A percentile compares a stretch with the other conserved stretches of the same genome.
phyloP scores from a whole-genome alignment of 2,888 invertebrate species.

The Perizoma flavofasciatum region DNA sequence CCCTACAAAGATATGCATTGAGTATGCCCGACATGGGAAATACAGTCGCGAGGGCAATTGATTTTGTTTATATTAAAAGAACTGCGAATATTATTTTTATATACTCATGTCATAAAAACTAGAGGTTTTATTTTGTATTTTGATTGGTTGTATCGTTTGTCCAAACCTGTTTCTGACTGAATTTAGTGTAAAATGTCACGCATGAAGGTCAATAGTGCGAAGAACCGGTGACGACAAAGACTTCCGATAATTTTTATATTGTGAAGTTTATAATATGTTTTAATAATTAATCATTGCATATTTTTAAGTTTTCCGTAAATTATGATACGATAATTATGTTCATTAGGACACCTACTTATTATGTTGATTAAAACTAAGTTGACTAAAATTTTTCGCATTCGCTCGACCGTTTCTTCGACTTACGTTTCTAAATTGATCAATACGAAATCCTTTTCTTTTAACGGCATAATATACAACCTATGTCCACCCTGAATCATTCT shows the following conservation, averaged over 20 bases:
- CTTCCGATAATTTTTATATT: conserved; percentile 49
- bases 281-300: background rate
- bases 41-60: no score
- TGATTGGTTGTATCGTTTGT: conserved; percentile 43
- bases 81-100: conserved; percentile 15
- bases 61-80: background rate
- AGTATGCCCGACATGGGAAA: no score
- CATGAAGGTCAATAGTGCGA: conserved; percentile 63
- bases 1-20: no score
- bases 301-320: background rate
- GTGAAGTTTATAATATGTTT: background rate
- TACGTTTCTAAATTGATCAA: no score
- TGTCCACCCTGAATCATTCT: no score
- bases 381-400: no score
- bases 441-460: no score
- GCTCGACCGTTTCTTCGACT: no score
- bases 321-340: background rate
- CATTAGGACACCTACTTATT: background rate
- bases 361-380: background rate
- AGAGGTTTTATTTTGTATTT: conserved; percentile 40
- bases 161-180: conserved; percentile 60
- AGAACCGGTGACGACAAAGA: conserved; percentile 52
- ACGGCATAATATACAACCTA: no score
- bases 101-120: conserved; percentile 23
- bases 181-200: conserved; percentile 60